Base-by-base conservation (phyloP, 2,888 invertebrate genomes). In the Tipula unca region DNA sequence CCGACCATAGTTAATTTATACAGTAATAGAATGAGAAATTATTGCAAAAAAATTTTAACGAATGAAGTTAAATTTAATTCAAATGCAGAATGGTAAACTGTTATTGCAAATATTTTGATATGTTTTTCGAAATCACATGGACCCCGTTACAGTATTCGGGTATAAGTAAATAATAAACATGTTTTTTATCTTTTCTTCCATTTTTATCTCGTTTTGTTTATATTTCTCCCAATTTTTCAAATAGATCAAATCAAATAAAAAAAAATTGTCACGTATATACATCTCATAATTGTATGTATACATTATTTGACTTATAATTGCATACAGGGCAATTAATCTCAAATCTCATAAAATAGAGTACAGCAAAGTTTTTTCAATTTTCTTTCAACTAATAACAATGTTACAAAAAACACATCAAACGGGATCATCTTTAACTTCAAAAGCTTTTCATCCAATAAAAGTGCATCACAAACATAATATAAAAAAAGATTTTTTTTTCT, bases 391-490 rank as follows among this genome's bases (percentile, higher is more conserved):
- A 69, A 25, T 25, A 69, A 20, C 10, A 48, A 17, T 48, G 17
- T 48, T n/a, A n/a, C n/a, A 48, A 20, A 69, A 69, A 69, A 69
- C 8, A 20, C 69, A 69, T 69, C 69, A 69, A 69, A 69, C 25
- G 69, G n/a, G 69, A 69, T 69, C 69, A 69, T 25, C 69, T 69
- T 69, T 69, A 69, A 69, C 69, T 69, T 69, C 69, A 69, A 54
- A 69, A 20, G 69, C 69, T 69, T 69, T 69, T 69, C 25, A 69
- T 10, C 69, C 69, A 20, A 69, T 13, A 69, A 69, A 69, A 69
- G 25, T 25, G 3, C 25, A 69, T 10, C 69, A 54, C 48, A 48
- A 48, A 48, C 14, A 48, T 48, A 39, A 39, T 10, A 13, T 1
- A 69, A 13, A 69, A 69, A 69, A 69, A 8, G n/a, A 48, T 5